Evolutionary conservation across 2,113 vertebrate genomes (phyloP), one percentile per base, ranked within the genome.

Genomic region (Labeo rohita): DNA sequence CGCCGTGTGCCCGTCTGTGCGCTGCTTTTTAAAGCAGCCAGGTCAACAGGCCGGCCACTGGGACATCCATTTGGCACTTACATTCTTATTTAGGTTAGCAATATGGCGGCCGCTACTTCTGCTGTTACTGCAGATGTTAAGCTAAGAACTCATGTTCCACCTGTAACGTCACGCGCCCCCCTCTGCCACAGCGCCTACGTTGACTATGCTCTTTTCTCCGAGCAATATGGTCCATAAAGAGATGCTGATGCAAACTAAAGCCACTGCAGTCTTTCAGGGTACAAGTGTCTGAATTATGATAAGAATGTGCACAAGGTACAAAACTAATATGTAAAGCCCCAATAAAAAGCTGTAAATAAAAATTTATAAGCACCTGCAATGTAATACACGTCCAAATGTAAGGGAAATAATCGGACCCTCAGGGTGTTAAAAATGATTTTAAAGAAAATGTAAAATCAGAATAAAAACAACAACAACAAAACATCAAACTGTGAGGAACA

Each of bases 1-100:
- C 89, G n/a, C 83, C 34, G 87, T 78, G 75, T 86, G 89, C 88
- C 87, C 88, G 90, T 92, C 90, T 91, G 90, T 87, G 87, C 56
- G 54, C 80, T 80, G 87, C 90, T 92, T 90, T 89, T 86, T 83
- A 89, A 91, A 90, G 85, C 47, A 80, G 82, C 87, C 87, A 83
- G 89, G 91, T 93, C 90, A 91, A 87, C 88, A 87, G 28, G 83
- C 85, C 73, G 79, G 78, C 54, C 86, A 80, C 66, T 66, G 80
- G 83, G 89, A 89, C 52, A 83, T 83, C 70, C 90, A 21, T 56
- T 63, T 86, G 86, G 75, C 59, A 84, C 89, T 66, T 88, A 87
- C 87, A 86, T 84, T 90, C 77, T 84, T 84, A 87, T 85, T 86
- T 85, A 89, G 87, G 87, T 84, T 75, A 78, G 74, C 86, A 89